These are phyloP conservation scores for Actinopyga echinites DNA, from an alignment of 53 echinoderm and acorn worm genomes.

Conservation along the genomic window DNA sequence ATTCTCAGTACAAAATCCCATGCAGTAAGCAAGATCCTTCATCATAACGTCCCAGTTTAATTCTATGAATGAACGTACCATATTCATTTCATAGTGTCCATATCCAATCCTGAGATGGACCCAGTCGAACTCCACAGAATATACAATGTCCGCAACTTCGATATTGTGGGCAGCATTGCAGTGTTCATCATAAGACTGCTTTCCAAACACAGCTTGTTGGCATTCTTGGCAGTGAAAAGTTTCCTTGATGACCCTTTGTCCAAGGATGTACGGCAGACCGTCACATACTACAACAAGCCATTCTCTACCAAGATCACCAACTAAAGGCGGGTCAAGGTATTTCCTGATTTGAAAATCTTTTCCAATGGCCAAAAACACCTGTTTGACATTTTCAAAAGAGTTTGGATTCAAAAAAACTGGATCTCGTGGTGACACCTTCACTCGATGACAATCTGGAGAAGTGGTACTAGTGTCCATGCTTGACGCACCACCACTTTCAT, in stretches of 20 bases:
- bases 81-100: constrained; percentile 45
- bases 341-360: not conserved
- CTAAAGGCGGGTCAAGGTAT: not conserved
- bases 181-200: not conserved
- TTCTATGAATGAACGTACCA: constrained; percentile 52
- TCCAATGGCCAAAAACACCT: not conserved
- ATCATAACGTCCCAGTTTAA: constrained; percentile 64
- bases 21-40: constrained; percentile 45
- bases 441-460: not conserved
- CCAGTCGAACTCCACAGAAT: constrained; percentile 26
- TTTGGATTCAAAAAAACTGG: not conserved
- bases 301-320: not conserved
- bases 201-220: not conserved
- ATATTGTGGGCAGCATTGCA: not conserved
- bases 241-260: not conserved
- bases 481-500: not conserved
- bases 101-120: constrained; percentile 39
- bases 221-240: not conserved
- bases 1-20: constrained; percentile 35
- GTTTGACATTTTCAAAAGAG: not conserved
- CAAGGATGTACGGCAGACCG: not conserved
- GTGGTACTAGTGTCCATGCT: not conserved
- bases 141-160: not conserved
- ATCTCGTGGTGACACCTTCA: not conserved
- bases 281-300: not conserved